A percentile compares a stretch with the other conserved stretches of the same genome.
phyloP scores from a whole-genome alignment of 2,888 invertebrate species.

The Ecliptopera silaceata region DNA sequence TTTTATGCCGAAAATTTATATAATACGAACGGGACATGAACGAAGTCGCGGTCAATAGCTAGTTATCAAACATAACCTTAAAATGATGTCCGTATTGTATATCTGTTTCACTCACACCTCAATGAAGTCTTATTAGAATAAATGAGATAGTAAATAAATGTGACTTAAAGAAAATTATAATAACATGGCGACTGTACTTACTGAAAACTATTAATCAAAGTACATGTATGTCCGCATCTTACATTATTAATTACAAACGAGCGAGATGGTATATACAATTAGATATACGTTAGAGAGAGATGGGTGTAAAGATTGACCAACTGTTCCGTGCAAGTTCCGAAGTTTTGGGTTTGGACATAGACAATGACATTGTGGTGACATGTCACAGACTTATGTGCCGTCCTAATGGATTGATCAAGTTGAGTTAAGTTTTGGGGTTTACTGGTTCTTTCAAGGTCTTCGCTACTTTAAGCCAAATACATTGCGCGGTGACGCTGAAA shows the following conservation, averaged over 20 bases:
- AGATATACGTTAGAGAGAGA: conserved; percentile 37
- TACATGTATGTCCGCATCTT: conserved; percentile 65
- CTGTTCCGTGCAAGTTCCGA: conserved; percentile 43
- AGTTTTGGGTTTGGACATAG: conserved; percentile 44
- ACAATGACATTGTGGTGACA: conserved; percentile 43
- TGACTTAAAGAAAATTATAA: no score
- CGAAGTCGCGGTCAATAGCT: no score
- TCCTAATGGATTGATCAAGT: conserved; percentile 35
- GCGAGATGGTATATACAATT: conserved; percentile 40
- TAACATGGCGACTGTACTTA: conserved; percentile 48
- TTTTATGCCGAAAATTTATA: no score
- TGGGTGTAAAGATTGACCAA: conserved; percentile 49
- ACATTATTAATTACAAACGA: conserved; percentile 74
- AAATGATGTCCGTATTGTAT: no score
- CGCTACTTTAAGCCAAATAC: neutral
- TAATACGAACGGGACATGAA: no score
- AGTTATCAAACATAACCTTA: no score
- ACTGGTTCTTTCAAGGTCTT: neutral
- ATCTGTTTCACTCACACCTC: no score
- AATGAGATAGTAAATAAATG: no score
- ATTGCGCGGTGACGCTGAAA: no score
- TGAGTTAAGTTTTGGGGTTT: neutral
- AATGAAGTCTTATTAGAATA: no score
- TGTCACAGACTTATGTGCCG: conserved; percentile 31
- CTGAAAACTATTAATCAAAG: conserved; percentile 60